phyloP scores from a whole-genome alignment of 2,888 invertebrate genomes.

The Fragum fragum region DNA sequence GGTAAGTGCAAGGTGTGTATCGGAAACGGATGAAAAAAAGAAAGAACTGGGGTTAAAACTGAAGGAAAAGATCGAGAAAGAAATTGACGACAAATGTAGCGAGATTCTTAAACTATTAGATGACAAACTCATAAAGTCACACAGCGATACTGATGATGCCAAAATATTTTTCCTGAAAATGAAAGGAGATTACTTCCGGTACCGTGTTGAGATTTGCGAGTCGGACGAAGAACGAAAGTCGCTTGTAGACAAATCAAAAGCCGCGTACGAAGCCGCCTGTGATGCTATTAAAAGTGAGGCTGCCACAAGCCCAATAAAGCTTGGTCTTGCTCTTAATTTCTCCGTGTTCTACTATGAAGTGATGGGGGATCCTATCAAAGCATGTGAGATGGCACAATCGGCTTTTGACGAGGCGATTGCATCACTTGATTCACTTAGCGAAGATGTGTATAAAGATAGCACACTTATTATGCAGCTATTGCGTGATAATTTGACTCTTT shows the following conservation, averaged over 20 bases:
- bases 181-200: slow-evolving; percentile 99
- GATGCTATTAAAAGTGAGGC: slow-evolving; percentile 99
- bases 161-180: slow-evolving; percentile 99
- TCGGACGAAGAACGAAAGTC: slow-evolving; percentile 91
- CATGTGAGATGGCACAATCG: slow-evolving; percentile 99
- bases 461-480: slow-evolving; percentile 99
- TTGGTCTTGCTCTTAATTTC: slow-evolving; percentile 99
- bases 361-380: slow-evolving; percentile 99
- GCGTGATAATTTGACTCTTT: slow-evolving; percentile 90
- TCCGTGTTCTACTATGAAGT: slow-evolving; percentile 99
- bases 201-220: slow-evolving; percentile 99
- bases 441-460: slow-evolving; percentile 99
- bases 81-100: slow-evolving; percentile 99
- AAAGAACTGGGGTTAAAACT: slow-evolving; percentile 94
- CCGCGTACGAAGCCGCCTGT: slow-evolving; percentile 99
- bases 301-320: slow-evolving; percentile 99
- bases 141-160: slow-evolving; percentile 93
- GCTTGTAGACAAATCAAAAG: slow-evolving; percentile 89
- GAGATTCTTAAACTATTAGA: slow-evolving; percentile 99
- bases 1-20: slow-evolving; percentile 98
- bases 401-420: slow-evolving; percentile 99
- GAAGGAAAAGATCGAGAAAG: slow-evolving; percentile 99
- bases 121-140: slow-evolving; percentile 99
- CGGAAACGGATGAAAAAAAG: slow-evolving; percentile 50
- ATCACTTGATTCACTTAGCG: slow-evolving; percentile 98